A percentile compares a stretch with the other conserved stretches of the same genome.
Evolutionary conservation across 2,888 invertebrate genomes (phyloP).

Genomic region (Neoaliturus tenellus): DNA sequence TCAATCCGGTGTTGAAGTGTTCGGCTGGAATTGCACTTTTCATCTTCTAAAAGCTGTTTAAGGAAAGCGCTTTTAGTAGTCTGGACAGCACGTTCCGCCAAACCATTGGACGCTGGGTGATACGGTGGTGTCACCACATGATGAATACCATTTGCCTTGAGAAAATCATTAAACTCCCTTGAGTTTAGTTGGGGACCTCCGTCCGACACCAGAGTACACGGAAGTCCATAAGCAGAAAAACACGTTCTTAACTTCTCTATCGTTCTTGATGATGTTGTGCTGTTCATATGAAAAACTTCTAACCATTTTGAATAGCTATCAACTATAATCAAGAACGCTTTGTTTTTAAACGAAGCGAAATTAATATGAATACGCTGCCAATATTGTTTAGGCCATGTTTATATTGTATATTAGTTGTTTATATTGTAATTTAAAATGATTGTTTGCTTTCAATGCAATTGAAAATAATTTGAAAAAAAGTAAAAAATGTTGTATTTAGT

Average conservation of each 20-base stretch:
- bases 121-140: conserved; percentile 59
- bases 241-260: conserved; percentile 7
- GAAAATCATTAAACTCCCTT: conserved; percentile 32
- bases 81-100: conserved; percentile 67
- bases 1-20: conserved; percentile 64
- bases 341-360: not conserved
- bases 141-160: conserved; percentile 19
- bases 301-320: conserved; percentile 60
- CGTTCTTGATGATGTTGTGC: not conserved
- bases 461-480: no score
- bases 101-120: conserved; percentile 67
- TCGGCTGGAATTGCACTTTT: not conserved
- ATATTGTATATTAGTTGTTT: no score
- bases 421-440: no score
- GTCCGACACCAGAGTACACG: conserved; percentile 6
- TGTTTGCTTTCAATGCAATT: no score
- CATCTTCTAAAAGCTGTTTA: conserved; percentile 7
- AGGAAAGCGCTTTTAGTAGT: conserved; percentile 62
- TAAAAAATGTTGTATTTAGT: no score
- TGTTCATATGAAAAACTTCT: conserved; percentile 42
- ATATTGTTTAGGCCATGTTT: not conserved
- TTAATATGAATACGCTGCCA: conserved; percentile 40
- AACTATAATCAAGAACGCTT: conserved; percentile 47
- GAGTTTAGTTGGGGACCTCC: conserved; percentile 36
- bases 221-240: conserved; percentile 30